Evolutionary conservation across 2,113 vertebrate genomes (phyloP).

Genomic region (Perca fluviatilis): DNA sequence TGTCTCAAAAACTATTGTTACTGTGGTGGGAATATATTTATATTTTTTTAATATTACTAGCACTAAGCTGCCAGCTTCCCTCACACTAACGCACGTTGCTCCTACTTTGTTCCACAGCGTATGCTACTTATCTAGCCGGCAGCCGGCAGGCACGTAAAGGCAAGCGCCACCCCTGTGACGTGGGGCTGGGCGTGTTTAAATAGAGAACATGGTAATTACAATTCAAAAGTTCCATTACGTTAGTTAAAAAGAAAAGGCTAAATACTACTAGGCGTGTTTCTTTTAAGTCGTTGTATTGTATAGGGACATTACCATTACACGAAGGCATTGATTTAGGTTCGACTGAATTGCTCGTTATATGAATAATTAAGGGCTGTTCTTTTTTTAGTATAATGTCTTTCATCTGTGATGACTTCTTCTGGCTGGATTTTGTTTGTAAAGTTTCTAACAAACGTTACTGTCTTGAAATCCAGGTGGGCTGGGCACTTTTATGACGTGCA

Average conservation of each 20-base stretch:
- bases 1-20: background rate
- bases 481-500: too few relatives aligned
- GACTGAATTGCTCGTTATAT: background rate
- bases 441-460: background rate
- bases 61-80: rapidly evolving
- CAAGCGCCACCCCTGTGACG: constrained; percentile 15
- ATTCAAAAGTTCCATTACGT: background rate
- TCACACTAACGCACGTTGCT: too few relatives aligned
- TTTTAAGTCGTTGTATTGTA: background rate
- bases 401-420: background rate
- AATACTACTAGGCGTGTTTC: too few relatives aligned
- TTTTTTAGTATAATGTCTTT: background rate
- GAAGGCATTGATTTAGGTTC: background rate
- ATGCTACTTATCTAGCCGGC: background rate
- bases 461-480: background rate
- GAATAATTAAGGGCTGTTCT: too few relatives aligned
- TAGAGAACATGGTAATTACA: too few relatives aligned
- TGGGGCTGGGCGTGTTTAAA: background rate
- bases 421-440: background rate
- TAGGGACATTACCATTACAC: background rate
- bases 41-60: background rate
- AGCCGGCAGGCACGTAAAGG: too few relatives aligned
- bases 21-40: rapidly evolving
- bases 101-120: rapidly evolving
- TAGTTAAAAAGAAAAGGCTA: background rate